Base-by-base conservation (phyloP, 2,113 vertebrate species). In the Phocoena sinus region DNA sequence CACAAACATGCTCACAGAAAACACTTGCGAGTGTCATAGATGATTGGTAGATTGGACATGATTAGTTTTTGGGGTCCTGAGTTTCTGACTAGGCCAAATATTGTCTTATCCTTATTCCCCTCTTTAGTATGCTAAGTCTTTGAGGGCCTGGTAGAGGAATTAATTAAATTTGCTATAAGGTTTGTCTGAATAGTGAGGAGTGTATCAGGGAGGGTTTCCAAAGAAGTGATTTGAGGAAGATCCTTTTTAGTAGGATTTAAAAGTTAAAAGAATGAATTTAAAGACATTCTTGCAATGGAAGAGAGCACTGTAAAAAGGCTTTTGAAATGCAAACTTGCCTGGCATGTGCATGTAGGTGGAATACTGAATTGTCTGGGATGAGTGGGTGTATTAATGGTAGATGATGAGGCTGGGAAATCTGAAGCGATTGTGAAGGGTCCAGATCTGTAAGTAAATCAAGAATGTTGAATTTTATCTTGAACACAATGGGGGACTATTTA, bases 381-480 rank as follows among this genome's bases (percentile, higher is more conserved):
- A 41, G 26, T 14, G 5, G n/a, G 21, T 26, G 2, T 1, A 2
- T 2, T 47, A 18, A 15, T 31, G 15, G 21, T 7, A 50, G 71
- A 14, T 5, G 2, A 81, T 3, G 6, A 33, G 7, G 2, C 28
- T 33, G 15, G 36, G 28, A 33, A 38, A 17, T 71, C 8, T 31
- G 23, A 91, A 80, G 10, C 10, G 25, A 47, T 7, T 17, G 17
- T 36, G 8, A 28, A 63, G 2, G 67, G 8, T 8, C 28, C 20
- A 77, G 41, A 77, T 62, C 56, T 82, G 31, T 15, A 36, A 21
- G 4, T 11, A 68, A 73, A 68, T 18, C 26, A 71, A 73, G 65
- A 76, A n/a, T 17, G 11, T 31, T 67, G 28, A 47, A 63, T 4
- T 23, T 82, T 67, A 62, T 62, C 31, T 10, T 53, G n/a, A 94